Evolutionary conservation across 2,888 invertebrate genomes (phyloP).

Genomic region (Lasioglossum lativentre): DNA sequence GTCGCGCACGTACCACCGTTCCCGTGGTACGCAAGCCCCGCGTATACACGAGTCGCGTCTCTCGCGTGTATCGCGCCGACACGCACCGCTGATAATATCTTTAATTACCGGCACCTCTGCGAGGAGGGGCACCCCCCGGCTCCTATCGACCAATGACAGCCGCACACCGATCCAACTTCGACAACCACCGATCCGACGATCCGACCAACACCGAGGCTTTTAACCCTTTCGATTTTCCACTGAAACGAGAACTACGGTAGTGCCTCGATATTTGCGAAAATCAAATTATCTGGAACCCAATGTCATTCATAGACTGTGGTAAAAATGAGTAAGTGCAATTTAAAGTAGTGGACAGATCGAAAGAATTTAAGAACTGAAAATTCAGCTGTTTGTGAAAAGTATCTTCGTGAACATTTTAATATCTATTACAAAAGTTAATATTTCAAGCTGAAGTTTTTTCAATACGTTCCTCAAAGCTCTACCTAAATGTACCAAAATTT

Average conservation of each 20-base stretch:
- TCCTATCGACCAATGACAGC: constrained; percentile 70
- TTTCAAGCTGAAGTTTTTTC: no score
- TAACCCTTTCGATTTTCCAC: not conserved
- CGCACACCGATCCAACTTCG: constrained; percentile 50
- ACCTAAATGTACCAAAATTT: no score
- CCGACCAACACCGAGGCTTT: not conserved
- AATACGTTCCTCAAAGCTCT: no score
- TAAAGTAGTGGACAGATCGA: no score
- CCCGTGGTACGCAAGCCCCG: constrained; percentile 48
- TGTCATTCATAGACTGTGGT: not conserved
- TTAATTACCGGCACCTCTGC: constrained; percentile 79
- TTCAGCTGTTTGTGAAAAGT: no score
- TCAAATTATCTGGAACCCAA: not conserved
- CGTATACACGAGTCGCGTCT: constrained; percentile 33
- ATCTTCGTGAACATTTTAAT: no score
- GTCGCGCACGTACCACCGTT: constrained; percentile 59
- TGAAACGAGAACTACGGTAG: not conserved
- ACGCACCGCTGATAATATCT: constrained; percentile 83
- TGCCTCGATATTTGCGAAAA: not conserved
- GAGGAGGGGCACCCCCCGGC: constrained; percentile 34
- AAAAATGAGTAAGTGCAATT: no score
- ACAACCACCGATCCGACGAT: constrained; percentile 35
- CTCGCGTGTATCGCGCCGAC: constrained; percentile 72
- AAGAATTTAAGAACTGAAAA: no score
- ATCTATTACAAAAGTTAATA: no score